Percentiles rank a stretch among this genome's conserved stretches.
These are phyloP conservation scores for Eurystomus glaucurus DNA, from an alignment of 2,797 vertebrate species.

Conservation along the genomic window DNA sequence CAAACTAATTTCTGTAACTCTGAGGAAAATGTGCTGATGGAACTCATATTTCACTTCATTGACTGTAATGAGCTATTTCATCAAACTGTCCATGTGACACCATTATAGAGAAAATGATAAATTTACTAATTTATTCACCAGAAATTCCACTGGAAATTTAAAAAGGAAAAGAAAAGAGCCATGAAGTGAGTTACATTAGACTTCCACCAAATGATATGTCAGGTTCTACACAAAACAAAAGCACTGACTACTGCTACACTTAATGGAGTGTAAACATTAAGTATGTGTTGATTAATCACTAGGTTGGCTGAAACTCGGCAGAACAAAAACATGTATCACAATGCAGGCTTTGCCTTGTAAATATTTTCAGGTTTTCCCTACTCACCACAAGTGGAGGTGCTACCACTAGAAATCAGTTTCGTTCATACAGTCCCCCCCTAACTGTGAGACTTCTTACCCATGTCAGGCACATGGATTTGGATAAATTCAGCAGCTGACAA, in stretches of 20 bases:
- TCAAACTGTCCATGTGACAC: constrained; percentile 88
- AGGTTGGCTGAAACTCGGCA: constrained; percentile 53
- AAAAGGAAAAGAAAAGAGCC: constrained; percentile 81
- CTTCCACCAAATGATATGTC: constrained; percentile 74
- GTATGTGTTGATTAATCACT: constrained; percentile 72
- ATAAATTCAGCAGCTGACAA: constrained; percentile 18
- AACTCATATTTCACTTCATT: constrained; percentile 89
- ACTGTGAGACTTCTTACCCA: not conserved
- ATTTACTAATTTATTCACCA: constrained; percentile 87
- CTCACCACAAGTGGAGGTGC: not conserved
- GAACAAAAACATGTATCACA: constrained; percentile 36
- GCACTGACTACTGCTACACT: constrained; percentile 57
- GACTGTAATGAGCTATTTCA: constrained; percentile 89
- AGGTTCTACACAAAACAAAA: constrained; percentile 76
- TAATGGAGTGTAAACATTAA: constrained; percentile 80
- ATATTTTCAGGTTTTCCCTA: constrained; percentile 31
- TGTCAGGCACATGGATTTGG: not conserved
- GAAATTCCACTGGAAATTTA: constrained; percentile 82
- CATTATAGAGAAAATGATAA: constrained; percentile 86
- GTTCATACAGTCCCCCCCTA: not conserved
- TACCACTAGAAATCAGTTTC: constrained; percentile 23
- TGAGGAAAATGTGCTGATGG: constrained; percentile 85
- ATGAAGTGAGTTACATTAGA: constrained; percentile 77
- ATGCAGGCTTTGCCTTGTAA: constrained; percentile 29
- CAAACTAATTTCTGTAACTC: constrained; percentile 85